Conservation (phyloP, 2,113 vertebrate species). For the Cyanoramphus novaezelandiae region DNA sequence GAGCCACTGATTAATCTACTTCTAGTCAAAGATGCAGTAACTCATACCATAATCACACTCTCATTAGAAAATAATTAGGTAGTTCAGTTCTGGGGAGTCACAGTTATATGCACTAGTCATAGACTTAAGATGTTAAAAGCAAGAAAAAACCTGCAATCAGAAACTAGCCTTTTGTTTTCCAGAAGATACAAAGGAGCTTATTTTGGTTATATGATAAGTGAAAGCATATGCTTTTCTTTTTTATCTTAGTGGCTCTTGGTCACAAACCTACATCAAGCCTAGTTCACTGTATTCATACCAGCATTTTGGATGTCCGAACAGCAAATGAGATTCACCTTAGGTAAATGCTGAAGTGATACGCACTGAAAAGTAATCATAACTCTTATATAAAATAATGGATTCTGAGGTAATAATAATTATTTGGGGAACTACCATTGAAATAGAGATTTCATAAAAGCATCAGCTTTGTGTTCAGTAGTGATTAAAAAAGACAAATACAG, state of each 20-base stretch:
- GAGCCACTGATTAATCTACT: slow-evolving; percentile 35
- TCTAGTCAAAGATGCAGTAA: slow-evolving; percentile 31
- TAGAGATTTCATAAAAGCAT: not conserved
- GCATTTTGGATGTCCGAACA: not conserved
- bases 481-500: not conserved
- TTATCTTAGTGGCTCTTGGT: not conserved
- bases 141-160: not conserved
- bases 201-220: not conserved
- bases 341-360: not conserved
- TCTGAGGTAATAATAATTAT: not conserved
- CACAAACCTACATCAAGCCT: not conserved
- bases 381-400: not conserved
- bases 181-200: not conserved
- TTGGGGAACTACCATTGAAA: not conserved
- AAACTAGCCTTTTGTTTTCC: not conserved
- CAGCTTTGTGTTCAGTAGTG: not conserved
- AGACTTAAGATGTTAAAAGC: not conserved
- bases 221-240: not conserved
- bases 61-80: slow-evolving; percentile 40
- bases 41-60: not conserved
- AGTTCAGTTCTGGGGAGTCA: not conserved
- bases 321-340: not conserved
- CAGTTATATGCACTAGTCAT: not conserved
- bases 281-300: not conserved
- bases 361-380: not conserved